Base-by-base conservation (phyloP, 1,140 invertebrate genomes). In the Gryllus bimaculatus region DNA sequence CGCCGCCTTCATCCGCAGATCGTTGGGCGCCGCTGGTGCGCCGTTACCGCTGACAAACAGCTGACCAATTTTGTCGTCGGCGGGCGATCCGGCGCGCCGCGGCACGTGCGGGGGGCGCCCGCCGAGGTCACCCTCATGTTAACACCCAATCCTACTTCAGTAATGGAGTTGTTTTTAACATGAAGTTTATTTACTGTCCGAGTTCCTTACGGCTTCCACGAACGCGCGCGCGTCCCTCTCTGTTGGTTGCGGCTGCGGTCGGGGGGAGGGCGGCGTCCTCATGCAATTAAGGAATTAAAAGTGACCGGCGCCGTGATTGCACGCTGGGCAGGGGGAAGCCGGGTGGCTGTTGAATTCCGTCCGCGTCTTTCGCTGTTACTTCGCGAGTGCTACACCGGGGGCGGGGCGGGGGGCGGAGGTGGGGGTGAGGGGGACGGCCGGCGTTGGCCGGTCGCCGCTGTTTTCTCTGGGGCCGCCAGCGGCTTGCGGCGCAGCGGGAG, bases 121-220 rank as follows among this genome's bases (percentile, higher is more conserved):
- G 54, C 2, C 54, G 18, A 5, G 26, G 10, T 66, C 54, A 18
- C 54, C 54, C 54, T 66, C 54, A 18, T 66, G 54, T 66, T 66
- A 66, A 66, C 54, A 66, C 54, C 54, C 54, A 66, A 66, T 66
- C 54, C 54, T 3, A 1, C 7, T 18, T 7, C 54, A 66, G 54
- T 66, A 66, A 66, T 66, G 54, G 54, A n/a, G 54, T 66, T 66
- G 54, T 66, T 66, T 66, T 66, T 3, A 66, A 66, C 54, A 66
- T 66, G 54, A 66, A 66, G 54, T 66, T 66, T 66, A 66, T n/a
- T n/a, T 66, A 66, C 54, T 66, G 54, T 66, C 54, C 54, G 54
- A 66, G 54, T 66, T n/a, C 54, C 10, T 39, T 39, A 39, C 26
- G 26, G 26, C 26, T 39, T 39, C 26, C 26, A 39, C 26, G n/a